Conservation (phyloP, 2,113 vertebrate species). For the Coturnix japonica region DNA sequence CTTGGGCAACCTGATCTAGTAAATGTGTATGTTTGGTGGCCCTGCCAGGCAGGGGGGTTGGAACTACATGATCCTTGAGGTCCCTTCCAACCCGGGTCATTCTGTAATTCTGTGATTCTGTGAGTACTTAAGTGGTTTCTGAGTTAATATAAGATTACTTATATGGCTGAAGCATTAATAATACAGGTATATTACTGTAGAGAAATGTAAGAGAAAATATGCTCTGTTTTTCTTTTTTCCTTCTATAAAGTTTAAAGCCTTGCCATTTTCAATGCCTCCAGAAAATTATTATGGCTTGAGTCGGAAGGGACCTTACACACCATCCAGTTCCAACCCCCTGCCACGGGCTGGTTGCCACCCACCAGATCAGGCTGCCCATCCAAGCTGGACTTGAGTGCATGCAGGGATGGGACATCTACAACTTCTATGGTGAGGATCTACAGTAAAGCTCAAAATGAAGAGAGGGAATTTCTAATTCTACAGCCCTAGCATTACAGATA, state of each 20-base stretch:
- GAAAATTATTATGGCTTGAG: background rate
- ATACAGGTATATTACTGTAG: background rate
- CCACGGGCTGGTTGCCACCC: background rate
- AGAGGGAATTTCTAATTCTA: constrained; percentile 11
- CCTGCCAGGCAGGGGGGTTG: too few species aligned
- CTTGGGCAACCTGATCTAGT: too few species aligned
- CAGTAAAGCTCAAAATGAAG: constrained; percentile 14
- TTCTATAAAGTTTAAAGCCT: background rate
- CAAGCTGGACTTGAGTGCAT: background rate
- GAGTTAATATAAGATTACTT: background rate
- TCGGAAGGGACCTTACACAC: background rate
- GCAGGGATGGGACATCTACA: background rate
- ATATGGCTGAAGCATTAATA: background rate
- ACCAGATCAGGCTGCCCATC: background rate
- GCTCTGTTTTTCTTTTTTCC: background rate
- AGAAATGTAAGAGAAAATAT: background rate
- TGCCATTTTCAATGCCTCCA: background rate
- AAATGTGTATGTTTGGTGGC: too few species aligned
- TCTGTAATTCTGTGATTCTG: too few species aligned
- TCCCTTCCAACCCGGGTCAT: too few species aligned
- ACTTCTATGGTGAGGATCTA: background rate
- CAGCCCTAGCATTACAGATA: constrained; percentile 12
- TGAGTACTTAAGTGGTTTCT: background rate
- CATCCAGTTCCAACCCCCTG: background rate
- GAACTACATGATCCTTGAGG: too few species aligned